These are phyloP conservation scores for Solenopsis invicta DNA, from an alignment of 1,140 invertebrate species.

Conservation along the genomic window DNA sequence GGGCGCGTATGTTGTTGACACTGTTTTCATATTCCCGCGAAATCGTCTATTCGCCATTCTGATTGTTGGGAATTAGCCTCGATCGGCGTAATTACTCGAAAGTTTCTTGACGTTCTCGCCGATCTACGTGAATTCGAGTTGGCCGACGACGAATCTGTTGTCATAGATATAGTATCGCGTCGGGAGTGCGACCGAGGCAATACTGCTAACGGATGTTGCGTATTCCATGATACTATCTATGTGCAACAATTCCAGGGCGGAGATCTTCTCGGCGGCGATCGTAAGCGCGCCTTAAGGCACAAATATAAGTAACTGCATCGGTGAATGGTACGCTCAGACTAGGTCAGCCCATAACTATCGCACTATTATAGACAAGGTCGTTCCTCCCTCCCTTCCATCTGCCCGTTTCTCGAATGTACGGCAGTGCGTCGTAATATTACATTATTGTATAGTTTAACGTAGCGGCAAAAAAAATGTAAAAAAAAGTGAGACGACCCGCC, in stretches of 20 bases:
- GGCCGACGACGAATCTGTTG: background rate
- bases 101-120: background rate
- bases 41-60: background rate
- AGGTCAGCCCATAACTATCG: conserved; percentile 76
- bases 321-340: conserved; percentile 79
- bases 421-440: conserved; percentile 28
- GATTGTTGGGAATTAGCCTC: background rate
- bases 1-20: background rate
- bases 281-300: conserved; percentile 28
- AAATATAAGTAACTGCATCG: conserved; percentile 70
- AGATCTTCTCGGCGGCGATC: conserved; percentile 40
- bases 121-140: background rate
- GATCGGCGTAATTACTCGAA: conserved; percentile 7
- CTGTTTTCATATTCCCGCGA: background rate
- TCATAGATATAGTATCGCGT: background rate
- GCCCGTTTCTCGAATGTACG: conserved; percentile 15
- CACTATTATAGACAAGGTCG: conserved; percentile 79
- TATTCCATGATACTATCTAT: background rate
- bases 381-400: conserved; percentile 59
- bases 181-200: background rate
- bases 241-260: conserved; percentile 24
- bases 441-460: conserved; percentile 48
- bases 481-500: background rate
- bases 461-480: background rate
- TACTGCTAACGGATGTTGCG: conserved; percentile 17